phyloP scores from a whole-genome alignment of 1,140 invertebrate species.

The Trachelipus rathkii region DNA sequence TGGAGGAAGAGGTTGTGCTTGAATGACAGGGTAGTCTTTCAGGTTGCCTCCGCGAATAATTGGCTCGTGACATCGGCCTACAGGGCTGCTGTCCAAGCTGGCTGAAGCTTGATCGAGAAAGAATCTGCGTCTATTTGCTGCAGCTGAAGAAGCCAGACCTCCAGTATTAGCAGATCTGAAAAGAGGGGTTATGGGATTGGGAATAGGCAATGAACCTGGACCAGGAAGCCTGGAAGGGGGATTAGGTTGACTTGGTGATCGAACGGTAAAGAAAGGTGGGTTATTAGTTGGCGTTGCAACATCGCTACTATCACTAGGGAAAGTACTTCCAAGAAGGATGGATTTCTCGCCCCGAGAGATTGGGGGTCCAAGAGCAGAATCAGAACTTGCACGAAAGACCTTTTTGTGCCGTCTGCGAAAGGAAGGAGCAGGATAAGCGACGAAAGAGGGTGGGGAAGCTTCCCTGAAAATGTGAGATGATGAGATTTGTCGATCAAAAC shows the following conservation, averaged over 20 bases:
- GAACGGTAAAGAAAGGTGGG: conserved; percentile 38
- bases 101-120: not conserved
- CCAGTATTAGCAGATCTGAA: not conserved
- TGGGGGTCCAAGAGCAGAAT: conserved; percentile 29
- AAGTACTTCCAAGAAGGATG: not conserved
- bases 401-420: conserved; percentile 17
- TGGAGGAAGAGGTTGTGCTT: conserved; percentile 39
- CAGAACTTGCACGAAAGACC: conserved; percentile 35
- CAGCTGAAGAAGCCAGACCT: not conserved
- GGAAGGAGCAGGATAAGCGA: no score
- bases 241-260: conserved; percentile 21
- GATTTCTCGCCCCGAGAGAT: not conserved
- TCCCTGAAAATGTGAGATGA: conserved; percentile 17
- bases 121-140: not conserved
- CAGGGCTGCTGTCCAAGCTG: not conserved
- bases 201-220: not conserved
- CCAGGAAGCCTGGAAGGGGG: conserved; percentile 19
- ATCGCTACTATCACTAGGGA: conserved; percentile 35
- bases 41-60: not conserved
- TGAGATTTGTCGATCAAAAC: not conserved
- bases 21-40: conserved; percentile 38
- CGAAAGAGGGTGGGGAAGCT: conserved; percentile 25
- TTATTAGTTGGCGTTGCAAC: conserved; percentile 36
- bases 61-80: not conserved
- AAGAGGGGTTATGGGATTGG: not conserved